A percentile compares a stretch with the other conserved stretches of the same genome.
phyloP scores from a whole-genome alignment of 2,888 invertebrate species.

The Pomacea canaliculata region DNA sequence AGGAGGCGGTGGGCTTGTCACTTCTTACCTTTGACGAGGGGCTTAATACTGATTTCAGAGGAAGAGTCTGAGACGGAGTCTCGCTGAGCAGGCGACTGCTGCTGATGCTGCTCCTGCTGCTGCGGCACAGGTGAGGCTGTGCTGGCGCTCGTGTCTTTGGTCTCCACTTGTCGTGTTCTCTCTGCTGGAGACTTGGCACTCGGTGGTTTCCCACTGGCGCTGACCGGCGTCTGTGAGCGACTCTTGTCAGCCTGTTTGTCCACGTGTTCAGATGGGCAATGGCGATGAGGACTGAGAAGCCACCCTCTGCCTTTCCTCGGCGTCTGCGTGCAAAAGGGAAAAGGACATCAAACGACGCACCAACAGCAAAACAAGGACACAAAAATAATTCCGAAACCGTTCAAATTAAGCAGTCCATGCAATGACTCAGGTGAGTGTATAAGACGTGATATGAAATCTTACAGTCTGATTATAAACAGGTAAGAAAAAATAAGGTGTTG shows the following conservation, averaged over 20 bases:
- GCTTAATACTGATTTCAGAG: constrained; percentile 33
- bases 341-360: background rate
- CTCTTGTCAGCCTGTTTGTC: too few species aligned
- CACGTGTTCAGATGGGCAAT: background rate
- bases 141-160: background rate
- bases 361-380: too few species aligned
- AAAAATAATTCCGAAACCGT: too few species aligned
- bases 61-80: background rate
- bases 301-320: constrained; percentile 1
- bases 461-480: too few species aligned
- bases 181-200: too few species aligned
- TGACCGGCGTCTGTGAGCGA: too few species aligned
- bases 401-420: too few species aligned
- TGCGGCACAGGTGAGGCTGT: background rate
- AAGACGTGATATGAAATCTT: too few species aligned
- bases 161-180: background rate
- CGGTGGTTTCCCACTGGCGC: too few species aligned
- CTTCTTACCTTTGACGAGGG: constrained; percentile 34
- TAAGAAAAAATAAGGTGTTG: too few species aligned
- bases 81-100: constrained; percentile 10
- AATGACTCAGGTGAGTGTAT: too few species aligned
- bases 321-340: background rate
- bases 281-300: background rate
- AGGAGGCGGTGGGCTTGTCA: constrained; percentile 21
- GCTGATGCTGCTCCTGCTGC: background rate